Evolutionary conservation across 2,113 vertebrate species (phyloP).

Genomic region (Desmodus rotundus): DNA sequence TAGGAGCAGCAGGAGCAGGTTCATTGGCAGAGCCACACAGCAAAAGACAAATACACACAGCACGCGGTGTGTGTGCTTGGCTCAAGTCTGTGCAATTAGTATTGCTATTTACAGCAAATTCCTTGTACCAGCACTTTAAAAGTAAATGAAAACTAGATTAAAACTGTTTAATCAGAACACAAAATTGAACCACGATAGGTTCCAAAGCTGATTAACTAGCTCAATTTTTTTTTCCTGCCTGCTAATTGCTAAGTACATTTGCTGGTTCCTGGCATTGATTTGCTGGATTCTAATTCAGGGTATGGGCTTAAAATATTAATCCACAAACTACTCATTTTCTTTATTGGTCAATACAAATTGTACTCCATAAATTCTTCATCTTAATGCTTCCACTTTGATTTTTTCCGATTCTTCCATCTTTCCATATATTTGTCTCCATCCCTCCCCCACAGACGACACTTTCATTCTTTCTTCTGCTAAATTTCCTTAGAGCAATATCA

Average conservation of each 20-base stretch:
- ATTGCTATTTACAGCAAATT: constrained; percentile 72
- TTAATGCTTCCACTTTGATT: constrained; percentile 71
- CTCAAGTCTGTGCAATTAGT: constrained; percentile 61
- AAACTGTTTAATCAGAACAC: constrained; percentile 60
- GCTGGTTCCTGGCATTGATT: constrained; percentile 60
- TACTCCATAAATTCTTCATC: constrained; percentile 64
- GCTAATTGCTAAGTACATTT: constrained; percentile 59
- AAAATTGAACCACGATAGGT: constrained; percentile 56
- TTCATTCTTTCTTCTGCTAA: constrained; percentile 69
- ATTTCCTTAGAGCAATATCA: constrained; percentile 58
- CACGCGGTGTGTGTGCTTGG: constrained; percentile 39
- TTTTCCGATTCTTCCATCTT: constrained; percentile 67
- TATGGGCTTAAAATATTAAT: constrained; percentile 63
- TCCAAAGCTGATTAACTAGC: constrained; percentile 53
- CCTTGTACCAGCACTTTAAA: constrained; percentile 54
- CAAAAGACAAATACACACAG: constrained; percentile 57
- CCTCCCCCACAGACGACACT: constrained; percentile 21
- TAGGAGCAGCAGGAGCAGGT: constrained; percentile 55
- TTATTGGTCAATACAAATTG: constrained; percentile 58
- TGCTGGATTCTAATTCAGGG: constrained; percentile 62
- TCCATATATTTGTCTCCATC: constrained; percentile 46
- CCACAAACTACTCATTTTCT: constrained; percentile 71
- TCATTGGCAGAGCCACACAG: constrained; percentile 54
- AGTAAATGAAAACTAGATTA: constrained; percentile 65
- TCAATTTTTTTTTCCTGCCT: neutral